Evolutionary conservation across 1,140 invertebrate species (phyloP), one percentile per base, ranked within the genome.

Genomic region (Stratiolaelaps scimitus): DNA sequence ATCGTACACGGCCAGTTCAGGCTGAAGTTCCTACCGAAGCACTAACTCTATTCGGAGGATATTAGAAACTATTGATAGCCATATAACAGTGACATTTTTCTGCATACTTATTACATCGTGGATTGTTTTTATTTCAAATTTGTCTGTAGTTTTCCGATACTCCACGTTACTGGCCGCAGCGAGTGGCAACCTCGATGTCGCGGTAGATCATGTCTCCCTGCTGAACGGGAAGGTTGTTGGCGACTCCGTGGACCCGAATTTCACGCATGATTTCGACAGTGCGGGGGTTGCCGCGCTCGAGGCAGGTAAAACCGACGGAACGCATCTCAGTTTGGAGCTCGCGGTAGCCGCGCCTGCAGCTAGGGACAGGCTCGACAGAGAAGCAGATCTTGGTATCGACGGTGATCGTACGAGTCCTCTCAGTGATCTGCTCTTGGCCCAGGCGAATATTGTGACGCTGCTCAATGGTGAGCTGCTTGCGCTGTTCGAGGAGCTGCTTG

Each of bases 151-250:
- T n/a, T n/a, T n/a, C n/a, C 34, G 34, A 10, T n/a, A n/a, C n/a
- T n/a, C 28, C 47, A 20, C 17, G 15, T 26, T 60, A 60, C 17
- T 60, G 53, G 53, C 15, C 23, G 53, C 53, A 60, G 10, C 53
- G 53, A 34, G 53, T 60, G 20, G 53, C 26, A 34, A 60, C 34
- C 53, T 26, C 23, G 23, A 60, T 26, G 15, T 60, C 53, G 53
- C 26, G 23, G 53, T 60, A 23, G 53, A 60, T 23, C 15, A 60
- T 26, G 26, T 2, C 23, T 15, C 13, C 26, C 34, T 60, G 53
- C 2, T 23, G 26, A 23, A 23, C 1, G 10, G 23, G 53, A 23
- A 60, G 53, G 53, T 60, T 26, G 2, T 15, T 29, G 34, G 53
- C 53, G 23, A 60, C 34, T 34, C 15, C 15, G 13, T 60, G 17